phyloP scores from a whole-genome alignment of 2,888 invertebrate genomes.

The Ctenicera cuprea region DNA sequence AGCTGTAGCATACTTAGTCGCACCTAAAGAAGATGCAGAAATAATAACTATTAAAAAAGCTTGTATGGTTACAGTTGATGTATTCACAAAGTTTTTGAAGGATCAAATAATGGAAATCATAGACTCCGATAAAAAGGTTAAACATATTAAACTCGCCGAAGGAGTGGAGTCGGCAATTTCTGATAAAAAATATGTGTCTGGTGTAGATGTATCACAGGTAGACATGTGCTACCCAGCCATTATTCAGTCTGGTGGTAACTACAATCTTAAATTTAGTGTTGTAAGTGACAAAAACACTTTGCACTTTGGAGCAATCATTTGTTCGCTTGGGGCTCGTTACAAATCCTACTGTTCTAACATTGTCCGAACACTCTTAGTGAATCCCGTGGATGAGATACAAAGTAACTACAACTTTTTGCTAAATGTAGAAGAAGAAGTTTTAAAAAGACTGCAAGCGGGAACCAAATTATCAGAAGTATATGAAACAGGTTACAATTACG shows the following conservation, averaged over 20 bases:
- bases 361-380: conserved; percentile 95
- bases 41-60: conserved; percentile 94
- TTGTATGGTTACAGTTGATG: conserved; percentile 92
- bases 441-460: conserved; percentile 89
- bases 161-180: conserved; percentile 94
- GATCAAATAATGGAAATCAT: conserved; percentile 99
- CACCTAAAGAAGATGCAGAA: conserved; percentile 96
- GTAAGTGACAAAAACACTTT: conserved; percentile 94
- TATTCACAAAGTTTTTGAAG: conserved; percentile 96
- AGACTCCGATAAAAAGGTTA: conserved; percentile 98
- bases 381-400: conserved; percentile 87
- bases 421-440: conserved; percentile 91
- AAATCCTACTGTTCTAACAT: conserved; percentile 99
- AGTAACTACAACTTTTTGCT: conserved; percentile 95
- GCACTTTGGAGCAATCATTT: conserved; percentile 97
- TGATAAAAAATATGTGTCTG: conserved; percentile 97
- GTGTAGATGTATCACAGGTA: conserved; percentile 90
- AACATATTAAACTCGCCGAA: conserved; percentile 95
- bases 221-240: conserved; percentile 99
- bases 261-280: conserved; percentile 97
- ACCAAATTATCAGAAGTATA: conserved; percentile 91
- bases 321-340: conserved; percentile 95
- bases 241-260: conserved; percentile 98
- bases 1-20: conserved; percentile 90
- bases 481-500: conserved; percentile 85